phyloP scores from a whole-genome alignment of 2,113 vertebrate species.

The Damaliscus lunatus region DNA sequence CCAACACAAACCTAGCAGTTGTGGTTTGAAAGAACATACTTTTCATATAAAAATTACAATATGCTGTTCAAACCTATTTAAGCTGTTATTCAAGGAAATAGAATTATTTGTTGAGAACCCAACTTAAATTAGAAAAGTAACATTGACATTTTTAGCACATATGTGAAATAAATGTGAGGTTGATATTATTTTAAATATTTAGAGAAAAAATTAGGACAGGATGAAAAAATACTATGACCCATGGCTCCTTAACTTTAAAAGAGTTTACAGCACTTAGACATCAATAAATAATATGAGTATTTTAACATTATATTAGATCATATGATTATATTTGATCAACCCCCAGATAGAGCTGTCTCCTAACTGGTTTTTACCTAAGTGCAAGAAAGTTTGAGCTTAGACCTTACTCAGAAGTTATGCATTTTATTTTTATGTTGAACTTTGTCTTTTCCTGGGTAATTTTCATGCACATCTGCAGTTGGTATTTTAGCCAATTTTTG shows the following conservation, averaged over 20 bases:
- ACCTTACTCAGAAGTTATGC: neutral
- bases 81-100: neutral
- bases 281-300: neutral
- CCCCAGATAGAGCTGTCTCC: neutral
- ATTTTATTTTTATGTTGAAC: neutral
- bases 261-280: neutral
- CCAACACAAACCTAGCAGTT: neutral
- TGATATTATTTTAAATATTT: conserved; percentile 16
- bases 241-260: neutral
- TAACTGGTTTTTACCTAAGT: neutral
- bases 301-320: neutral
- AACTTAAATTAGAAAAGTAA: neutral
- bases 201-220: neutral
- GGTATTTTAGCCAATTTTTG: neutral
- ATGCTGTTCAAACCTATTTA: neutral
- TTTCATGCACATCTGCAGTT: neutral
- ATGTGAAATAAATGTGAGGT: neutral
- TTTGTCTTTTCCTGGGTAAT: neutral
- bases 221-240: neutral
- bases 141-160: neutral
- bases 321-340: neutral
- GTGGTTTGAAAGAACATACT: neutral
- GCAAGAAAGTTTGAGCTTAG: neutral
- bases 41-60: neutral
- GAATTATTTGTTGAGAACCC: neutral